A percentile compares a stretch with the other conserved stretches of the same genome.
Conservation (phyloP, 2,888 invertebrate genomes). For the Amphiduros pacificus region DNA sequence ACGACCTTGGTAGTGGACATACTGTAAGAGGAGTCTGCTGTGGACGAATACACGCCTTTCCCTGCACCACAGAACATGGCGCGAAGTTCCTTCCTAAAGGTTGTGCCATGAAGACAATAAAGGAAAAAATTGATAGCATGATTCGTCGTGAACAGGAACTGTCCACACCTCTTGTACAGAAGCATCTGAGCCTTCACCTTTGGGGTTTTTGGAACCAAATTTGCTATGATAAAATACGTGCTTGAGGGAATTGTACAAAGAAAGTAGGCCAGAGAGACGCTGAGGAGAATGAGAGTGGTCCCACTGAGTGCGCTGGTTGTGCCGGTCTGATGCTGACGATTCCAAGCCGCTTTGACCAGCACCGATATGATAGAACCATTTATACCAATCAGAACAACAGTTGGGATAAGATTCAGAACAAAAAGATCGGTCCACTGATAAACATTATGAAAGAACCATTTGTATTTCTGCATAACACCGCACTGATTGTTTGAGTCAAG, state of each 20-base stretch:
- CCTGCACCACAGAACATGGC: not conserved
- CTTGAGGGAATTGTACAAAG: not conserved
- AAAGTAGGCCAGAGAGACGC: not conserved
- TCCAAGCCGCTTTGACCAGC: not conserved
- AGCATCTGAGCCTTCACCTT: not conserved
- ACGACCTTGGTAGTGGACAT: too few relatives aligned
- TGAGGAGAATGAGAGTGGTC: not conserved
- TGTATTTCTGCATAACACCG: not conserved
- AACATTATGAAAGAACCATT: not conserved
- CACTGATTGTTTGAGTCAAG: not conserved
- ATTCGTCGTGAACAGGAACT: not conserved
- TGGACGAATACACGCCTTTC: too few relatives aligned
- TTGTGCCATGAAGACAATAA: not conserved
- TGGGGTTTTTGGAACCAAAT: not conserved
- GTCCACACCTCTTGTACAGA: not conserved
- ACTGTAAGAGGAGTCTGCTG: too few relatives aligned
- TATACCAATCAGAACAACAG: not conserved
- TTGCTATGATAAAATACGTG: too few relatives aligned
- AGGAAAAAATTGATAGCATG: not conserved
- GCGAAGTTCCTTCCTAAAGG: not conserved
- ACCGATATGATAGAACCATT: not conserved
- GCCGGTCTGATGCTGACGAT: not conserved
- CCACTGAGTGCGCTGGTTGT: not conserved
- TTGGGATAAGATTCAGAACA: not conserved
- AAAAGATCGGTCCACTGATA: not conserved